Evolutionary conservation across 2,888 invertebrate genomes (phyloP).

Genomic region (Mechanitis mazaeus): DNA sequence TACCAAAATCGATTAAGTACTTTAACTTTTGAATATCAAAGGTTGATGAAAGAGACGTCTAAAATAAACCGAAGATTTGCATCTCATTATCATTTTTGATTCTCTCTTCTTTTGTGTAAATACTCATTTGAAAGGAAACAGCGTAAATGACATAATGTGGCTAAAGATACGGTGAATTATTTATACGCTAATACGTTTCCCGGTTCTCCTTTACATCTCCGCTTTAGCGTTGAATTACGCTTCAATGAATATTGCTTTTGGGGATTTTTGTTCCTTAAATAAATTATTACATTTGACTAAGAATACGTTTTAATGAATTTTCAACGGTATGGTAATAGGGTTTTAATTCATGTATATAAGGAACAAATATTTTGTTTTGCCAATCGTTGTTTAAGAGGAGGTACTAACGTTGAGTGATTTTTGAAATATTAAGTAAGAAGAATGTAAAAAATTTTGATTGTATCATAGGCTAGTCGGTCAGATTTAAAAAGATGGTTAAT

Average conservation of each 20-base stretch:
- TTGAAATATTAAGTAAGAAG: not conserved
- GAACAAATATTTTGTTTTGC: slow-evolving; percentile 49
- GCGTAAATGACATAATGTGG: slow-evolving; percentile 74
- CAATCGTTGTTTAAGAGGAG: not conserved
- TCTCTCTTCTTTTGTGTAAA: slow-evolving; percentile 76
- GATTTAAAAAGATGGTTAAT: no score
- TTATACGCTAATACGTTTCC: slow-evolving; percentile 67
- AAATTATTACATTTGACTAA: slow-evolving; percentile 72
- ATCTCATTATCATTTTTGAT: slow-evolving; percentile 78
- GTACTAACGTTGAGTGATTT: not conserved
- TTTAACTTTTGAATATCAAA: slow-evolving; percentile 5
- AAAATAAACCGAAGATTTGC: slow-evolving; percentile 69
- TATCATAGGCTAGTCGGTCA: no score
- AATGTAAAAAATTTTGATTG: no score
- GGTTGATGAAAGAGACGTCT: slow-evolving; percentile 32
- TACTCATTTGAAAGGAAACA: slow-evolving; percentile 69
- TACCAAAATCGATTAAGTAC: not conserved
- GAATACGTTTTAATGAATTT: slow-evolving; percentile 73
- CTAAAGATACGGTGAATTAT: slow-evolving; percentile 74
- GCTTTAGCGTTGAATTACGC: slow-evolving; percentile 61
- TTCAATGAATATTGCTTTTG: slow-evolving; percentile 71
- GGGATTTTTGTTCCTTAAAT: slow-evolving; percentile 72
- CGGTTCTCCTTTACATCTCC: slow-evolving; percentile 42
- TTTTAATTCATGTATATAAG: slow-evolving; percentile 50
- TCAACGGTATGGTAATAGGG: slow-evolving; percentile 53